These are phyloP conservation scores for Idaea biselata DNA, from an alignment of 2,888 invertebrate genomes.

Conservation along the genomic window DNA sequence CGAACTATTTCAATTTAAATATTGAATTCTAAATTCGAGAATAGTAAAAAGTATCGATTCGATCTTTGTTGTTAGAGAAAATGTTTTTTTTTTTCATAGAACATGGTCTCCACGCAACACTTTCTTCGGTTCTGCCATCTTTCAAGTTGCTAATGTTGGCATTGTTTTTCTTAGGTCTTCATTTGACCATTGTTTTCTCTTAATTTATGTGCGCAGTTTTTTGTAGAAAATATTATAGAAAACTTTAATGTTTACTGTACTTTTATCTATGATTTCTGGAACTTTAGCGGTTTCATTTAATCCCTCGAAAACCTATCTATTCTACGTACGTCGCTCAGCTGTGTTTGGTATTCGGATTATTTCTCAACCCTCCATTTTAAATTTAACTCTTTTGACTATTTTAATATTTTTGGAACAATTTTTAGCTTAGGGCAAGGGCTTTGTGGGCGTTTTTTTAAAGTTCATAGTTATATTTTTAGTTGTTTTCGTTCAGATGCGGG, in stretches of 20 bases:
- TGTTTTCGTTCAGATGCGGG: conserved; percentile 59
- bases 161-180: too few species aligned
- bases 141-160: too few species aligned
- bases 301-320: conserved; percentile 15
- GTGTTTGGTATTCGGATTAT: conserved; percentile 74
- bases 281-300: conserved; percentile 8
- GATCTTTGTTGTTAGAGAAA: background rate
- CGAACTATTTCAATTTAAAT: conserved; percentile 1
- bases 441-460: conserved; percentile 55
- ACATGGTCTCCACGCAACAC: too few species aligned
- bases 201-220: too few species aligned
- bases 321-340: conserved; percentile 58
- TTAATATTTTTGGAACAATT: conserved; percentile 76
- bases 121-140: too few species aligned
- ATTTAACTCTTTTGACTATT: conserved; percentile 80
- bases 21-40: conserved; percentile 5
- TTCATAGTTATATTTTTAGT: conserved; percentile 56
- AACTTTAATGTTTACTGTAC: too few species aligned
- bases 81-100: background rate
- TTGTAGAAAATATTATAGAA: too few species aligned
- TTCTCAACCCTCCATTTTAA: conserved; percentile 71
- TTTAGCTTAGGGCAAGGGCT: conserved; percentile 69
- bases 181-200: too few species aligned
- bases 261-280: background rate
- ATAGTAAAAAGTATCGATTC: conserved; percentile 10